Base-by-base conservation (phyloP, 1,140 invertebrate species). In the Caenorhabditis briggsae region DNA sequence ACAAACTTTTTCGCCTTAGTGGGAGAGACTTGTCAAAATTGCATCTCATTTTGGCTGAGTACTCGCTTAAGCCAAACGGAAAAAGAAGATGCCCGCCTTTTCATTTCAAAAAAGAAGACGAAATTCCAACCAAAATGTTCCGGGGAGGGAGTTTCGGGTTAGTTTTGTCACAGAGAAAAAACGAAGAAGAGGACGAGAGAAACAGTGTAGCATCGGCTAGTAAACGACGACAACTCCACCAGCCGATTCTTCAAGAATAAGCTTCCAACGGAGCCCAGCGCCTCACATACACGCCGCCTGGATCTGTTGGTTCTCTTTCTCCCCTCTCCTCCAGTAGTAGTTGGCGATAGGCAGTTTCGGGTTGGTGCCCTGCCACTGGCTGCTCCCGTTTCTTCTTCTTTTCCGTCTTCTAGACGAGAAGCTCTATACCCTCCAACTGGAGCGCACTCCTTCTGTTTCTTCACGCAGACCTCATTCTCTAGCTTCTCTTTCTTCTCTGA, bases 101-200 rank as follows among this genome's bases (percentile, higher is more conserved):
- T 70, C 65, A 70, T 70, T 70, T 46, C 46, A 46, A 50, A 53
- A 46, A 70, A 70, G 23, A 70, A 18, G 41, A 46, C 70, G 70
- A 78, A 78, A 78, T 78, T 78, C 70, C 70, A 78, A 70, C 64
- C 64, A 70, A 70, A 46, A 70, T 70, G 64, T 70, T 70, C 64
- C 64, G 23, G 33, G 33, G n/a, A 59, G 20, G 5, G 70, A 50
- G 43, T 50, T 78, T 50, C 50, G 70, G 70, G 70, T 78, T 78
- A 46, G n/a, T 70, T 70, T 16, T 70, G 65, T 70, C 65, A 46
- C 41, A 16, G 41, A 70, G 16, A 46, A 41, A 50, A 25, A 41
- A 50, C 12, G 43, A 78, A n/a, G 33, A 33, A 33, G 33, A 33
- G 41, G 25, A 33, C 12, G 56, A 58, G 56, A 53, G 50, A 53